phyloP scores from a whole-genome alignment of 2,113 vertebrate genomes.

The Equus przewalskii region DNA sequence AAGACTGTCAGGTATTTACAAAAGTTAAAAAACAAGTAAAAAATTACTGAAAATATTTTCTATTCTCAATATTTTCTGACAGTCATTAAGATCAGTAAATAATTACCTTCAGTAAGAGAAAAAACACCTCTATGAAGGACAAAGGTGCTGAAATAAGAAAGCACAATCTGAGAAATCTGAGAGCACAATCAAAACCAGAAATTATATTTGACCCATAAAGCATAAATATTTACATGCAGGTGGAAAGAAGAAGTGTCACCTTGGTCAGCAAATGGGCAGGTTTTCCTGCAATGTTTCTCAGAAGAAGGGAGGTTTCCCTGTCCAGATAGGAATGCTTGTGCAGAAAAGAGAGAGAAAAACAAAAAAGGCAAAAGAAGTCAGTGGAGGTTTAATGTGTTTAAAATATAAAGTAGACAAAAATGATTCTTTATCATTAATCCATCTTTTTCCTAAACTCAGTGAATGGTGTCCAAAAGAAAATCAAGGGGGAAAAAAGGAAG shows the following conservation, averaged over 20 bases:
- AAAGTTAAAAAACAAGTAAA: conserved; percentile 70
- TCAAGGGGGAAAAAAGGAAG: neutral
- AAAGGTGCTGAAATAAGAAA: conserved; percentile 54
- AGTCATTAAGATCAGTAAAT: conserved; percentile 73
- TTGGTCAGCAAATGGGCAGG: conserved; percentile 99
- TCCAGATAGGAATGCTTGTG: conserved; percentile 99
- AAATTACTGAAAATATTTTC: conserved; percentile 61
- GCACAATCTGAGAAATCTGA: conserved; percentile 53
- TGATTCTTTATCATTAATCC: conserved; percentile 69
- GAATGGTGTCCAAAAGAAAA: conserved; percentile 52
- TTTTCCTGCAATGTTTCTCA: conserved; percentile 99
- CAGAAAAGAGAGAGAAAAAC: conserved; percentile 89
- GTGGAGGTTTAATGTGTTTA: conserved; percentile 83
- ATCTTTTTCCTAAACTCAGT: conserved; percentile 47
- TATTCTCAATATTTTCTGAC: conserved; percentile 45
- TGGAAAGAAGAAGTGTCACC: conserved; percentile 93
- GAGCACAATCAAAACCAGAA: conserved; percentile 70
- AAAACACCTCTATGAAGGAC: conserved; percentile 74
- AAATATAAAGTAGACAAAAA: conserved; percentile 79
- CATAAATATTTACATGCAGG: conserved; percentile 87
- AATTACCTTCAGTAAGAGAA: conserved; percentile 58
- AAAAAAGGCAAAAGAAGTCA: conserved; percentile 92
- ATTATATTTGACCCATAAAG: conserved; percentile 83
- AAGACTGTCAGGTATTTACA: conserved; percentile 4
- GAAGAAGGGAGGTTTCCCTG: conserved; percentile 99